These are phyloP conservation scores for Deilephila porcellus DNA, from an alignment of 2,888 invertebrate genomes.

Conservation along the genomic window DNA sequence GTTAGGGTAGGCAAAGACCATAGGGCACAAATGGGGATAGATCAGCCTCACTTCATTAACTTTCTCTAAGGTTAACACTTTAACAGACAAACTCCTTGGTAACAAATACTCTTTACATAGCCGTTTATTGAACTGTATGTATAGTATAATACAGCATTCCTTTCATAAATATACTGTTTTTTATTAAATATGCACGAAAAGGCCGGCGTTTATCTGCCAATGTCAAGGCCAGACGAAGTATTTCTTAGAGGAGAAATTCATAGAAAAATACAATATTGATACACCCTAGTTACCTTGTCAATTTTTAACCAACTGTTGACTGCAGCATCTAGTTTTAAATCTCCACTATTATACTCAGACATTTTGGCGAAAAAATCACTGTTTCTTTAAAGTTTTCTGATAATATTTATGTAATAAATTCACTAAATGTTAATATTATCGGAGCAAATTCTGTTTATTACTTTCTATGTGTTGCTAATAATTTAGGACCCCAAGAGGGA, in stretches of 20 bases:
- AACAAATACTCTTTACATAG: no score
- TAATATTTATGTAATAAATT: neutral
- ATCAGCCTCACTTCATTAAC: no score
- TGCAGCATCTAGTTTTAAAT: constrained; percentile 85
- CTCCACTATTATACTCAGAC: constrained; percentile 74
- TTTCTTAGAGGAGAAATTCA: neutral
- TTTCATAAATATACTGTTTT: no score
- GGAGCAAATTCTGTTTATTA: neutral
- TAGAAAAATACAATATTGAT: constrained; percentile 8
- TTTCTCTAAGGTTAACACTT: no score
- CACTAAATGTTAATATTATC: neutral
- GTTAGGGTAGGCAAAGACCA: no score
- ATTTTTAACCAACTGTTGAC: constrained; percentile 89
- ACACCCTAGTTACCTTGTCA: constrained; percentile 85
- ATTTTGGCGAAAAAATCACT: constrained; percentile 43
- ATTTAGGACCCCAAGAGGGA: neutral
- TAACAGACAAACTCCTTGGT: no score
- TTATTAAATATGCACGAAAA: neutral
- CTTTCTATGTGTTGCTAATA: neutral
- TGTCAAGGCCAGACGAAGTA: neutral
- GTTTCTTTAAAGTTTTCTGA: neutral
- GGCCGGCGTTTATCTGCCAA: neutral
- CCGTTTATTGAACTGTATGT: no score
- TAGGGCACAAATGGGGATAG: no score
- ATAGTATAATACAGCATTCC: no score